Conservation (phyloP, 2,113 vertebrate genomes). For the Anthoscopus minutus region DNA sequence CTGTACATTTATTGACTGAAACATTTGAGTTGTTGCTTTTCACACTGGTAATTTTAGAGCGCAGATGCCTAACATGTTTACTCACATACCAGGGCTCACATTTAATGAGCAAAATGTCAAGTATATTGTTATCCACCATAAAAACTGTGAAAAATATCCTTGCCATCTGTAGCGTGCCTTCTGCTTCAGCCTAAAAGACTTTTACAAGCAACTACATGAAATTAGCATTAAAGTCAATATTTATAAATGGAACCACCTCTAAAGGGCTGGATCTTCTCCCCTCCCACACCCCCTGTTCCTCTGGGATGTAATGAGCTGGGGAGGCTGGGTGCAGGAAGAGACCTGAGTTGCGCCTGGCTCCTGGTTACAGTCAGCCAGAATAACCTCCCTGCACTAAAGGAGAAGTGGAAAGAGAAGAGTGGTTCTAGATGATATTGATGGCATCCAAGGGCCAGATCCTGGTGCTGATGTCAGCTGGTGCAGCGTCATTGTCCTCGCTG, state of each 20-base stretch:
- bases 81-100: constrained; percentile 70
- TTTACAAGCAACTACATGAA: constrained; percentile 56
- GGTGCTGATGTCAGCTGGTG: background rate
- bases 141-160: constrained; percentile 76
- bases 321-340: background rate
- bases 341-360: background rate
- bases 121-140: constrained; percentile 73
- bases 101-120: constrained; percentile 77
- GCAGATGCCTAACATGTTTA: constrained; percentile 67
- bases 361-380: background rate
- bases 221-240: constrained; percentile 57
- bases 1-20: constrained; percentile 72
- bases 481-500: background rate
- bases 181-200: constrained; percentile 65
- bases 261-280: constrained; percentile 29
- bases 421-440: background rate
- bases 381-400: background rate
- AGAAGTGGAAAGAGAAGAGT: background rate
- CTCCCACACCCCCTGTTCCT: constrained; percentile 20
- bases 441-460: background rate
- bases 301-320: constrained; percentile 6
- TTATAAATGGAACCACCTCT: constrained; percentile 47
- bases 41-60: constrained; percentile 71
- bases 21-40: constrained; percentile 66
- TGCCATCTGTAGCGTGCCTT: constrained; percentile 70